phyloP scores from a whole-genome alignment of 2,113 vertebrate species.

The Melanerpes aurifrons region DNA sequence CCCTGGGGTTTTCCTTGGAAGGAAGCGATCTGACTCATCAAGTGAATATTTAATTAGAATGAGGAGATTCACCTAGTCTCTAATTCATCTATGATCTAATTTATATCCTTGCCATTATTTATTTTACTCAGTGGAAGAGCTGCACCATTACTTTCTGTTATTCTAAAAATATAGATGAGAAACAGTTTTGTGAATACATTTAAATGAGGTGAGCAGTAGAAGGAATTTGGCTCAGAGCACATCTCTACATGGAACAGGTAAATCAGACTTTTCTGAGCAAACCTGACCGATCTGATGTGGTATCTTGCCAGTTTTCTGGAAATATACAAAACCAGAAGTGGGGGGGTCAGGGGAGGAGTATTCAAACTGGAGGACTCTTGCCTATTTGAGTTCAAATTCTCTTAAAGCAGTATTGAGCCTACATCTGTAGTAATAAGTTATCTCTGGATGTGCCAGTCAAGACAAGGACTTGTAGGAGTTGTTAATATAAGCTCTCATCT shows the following conservation, averaged over 20 bases:
- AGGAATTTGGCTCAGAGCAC: not conserved
- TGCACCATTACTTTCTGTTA: conserved; percentile 8
- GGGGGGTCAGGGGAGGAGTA: not conserved
- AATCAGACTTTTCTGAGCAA: not conserved
- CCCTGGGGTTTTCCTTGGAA: not conserved
- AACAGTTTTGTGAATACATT: not conserved
- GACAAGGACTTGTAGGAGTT: not conserved
- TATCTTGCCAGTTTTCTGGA: not conserved
- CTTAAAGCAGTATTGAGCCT: not conserved
- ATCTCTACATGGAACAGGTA: not conserved
- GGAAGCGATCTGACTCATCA: not conserved
- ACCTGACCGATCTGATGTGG: not conserved
- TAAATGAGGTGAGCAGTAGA: conserved; percentile 4
- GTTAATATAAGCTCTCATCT: not conserved
- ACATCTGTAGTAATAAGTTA: not conserved
- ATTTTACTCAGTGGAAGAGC: not conserved
- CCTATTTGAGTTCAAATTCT: not conserved
- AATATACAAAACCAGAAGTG: not conserved
- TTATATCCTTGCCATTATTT: conserved; percentile 20
- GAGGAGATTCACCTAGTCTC: not conserved
- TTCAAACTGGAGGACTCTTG: not conserved
- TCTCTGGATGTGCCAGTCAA: not conserved
- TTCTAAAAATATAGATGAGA: conserved; percentile 27
- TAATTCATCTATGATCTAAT: not conserved
- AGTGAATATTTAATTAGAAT: not conserved